Percentiles rank a stretch among this genome's conserved stretches.
Evolutionary conservation across 2,113 vertebrate genomes (phyloP).

Genomic region (Gopherus flavomarginatus): DNA sequence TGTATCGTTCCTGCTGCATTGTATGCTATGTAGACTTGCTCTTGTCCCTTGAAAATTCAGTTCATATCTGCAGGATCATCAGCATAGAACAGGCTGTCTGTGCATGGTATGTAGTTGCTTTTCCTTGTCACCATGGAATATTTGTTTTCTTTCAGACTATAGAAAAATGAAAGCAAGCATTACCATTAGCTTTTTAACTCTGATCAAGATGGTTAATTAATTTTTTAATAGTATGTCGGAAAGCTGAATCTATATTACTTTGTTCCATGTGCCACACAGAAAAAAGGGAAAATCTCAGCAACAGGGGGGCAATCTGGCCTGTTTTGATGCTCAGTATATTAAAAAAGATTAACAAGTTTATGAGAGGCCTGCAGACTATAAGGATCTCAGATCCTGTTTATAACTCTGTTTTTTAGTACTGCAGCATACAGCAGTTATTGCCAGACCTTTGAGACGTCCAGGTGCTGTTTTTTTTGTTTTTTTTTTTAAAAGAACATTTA

Average conservation of each 20-base stretch:
- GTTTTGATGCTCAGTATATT: not conserved
- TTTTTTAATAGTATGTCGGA: slow-evolving; percentile 55
- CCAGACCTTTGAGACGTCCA: not conserved
- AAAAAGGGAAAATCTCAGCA: not conserved
- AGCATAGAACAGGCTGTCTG: not conserved
- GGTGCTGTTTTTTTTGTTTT: not conserved
- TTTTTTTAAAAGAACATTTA: not conserved
- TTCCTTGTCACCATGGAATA: not conserved
- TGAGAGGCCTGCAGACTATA: not conserved
- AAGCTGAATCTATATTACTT: slow-evolving; percentile 25
- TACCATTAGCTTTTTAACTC: slow-evolving; percentile 16
- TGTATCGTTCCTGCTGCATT: not conserved
- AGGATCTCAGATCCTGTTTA: not conserved
- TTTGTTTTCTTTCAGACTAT: not conserved
- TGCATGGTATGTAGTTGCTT: not conserved
- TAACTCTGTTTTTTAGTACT: not conserved
- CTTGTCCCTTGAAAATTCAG: not conserved
- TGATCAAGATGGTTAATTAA: slow-evolving; percentile 35
- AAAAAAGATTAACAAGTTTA: slow-evolving; percentile 38
- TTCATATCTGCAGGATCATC: not conserved
- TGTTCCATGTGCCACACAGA: slow-evolving; percentile 18
- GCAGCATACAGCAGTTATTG: not conserved
- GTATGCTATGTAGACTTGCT: not conserved
- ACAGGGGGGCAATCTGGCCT: not conserved
- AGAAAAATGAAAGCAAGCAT: not conserved